Evolutionary conservation across 1,140 invertebrate species (phyloP), one percentile per base, ranked within the genome.

Genomic region (Zaprionus taronus): DNA sequence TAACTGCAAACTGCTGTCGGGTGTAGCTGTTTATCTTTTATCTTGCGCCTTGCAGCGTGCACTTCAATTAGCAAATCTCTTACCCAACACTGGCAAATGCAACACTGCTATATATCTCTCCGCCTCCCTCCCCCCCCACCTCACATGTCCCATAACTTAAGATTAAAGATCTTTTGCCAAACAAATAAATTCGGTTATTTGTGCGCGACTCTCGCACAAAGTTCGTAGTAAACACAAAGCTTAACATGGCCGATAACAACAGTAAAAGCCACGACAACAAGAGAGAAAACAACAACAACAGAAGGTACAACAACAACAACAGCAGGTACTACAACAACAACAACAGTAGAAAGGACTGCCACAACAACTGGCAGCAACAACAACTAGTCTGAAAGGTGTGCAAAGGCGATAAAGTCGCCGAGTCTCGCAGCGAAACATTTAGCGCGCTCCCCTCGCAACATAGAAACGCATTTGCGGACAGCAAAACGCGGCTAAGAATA

Each of bases 131-230:
- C 28, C 47, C 56, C 6, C 28, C 24, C 15, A 34, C 6, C 5
- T n/a, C 62, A 31, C 62, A 26, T 44, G 38, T 28, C 17, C 24
- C 55, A 67, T 57, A 67, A 67, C 64, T 67, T 34, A 57, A 58
- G 64, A 67, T 67, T 57, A 57, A 44, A 65, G 49, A 72, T 66
- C 79, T 66, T 62, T 60, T 51, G 36, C 41, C 65, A 64, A 60
- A 36, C 47, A 61, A 28, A 80, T 83, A 83, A 83, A 83, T 83
- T 83, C 44, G 61, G 67, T 44, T 83, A 83, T 83, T 83, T 83
- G 69, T 77, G 36, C 65, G 72, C 74, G 80, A 80, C 68, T 83
- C 80, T 76, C 64, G 81, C 72, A 75, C 28, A 51, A 77, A 79
- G 22, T 74, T 69, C 47, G 70, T 60, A 73, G 70, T 60, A 78